These are phyloP conservation scores for Crax fasciolata DNA, from an alignment of 2,797 vertebrate species.

Conservation along the genomic window DNA sequence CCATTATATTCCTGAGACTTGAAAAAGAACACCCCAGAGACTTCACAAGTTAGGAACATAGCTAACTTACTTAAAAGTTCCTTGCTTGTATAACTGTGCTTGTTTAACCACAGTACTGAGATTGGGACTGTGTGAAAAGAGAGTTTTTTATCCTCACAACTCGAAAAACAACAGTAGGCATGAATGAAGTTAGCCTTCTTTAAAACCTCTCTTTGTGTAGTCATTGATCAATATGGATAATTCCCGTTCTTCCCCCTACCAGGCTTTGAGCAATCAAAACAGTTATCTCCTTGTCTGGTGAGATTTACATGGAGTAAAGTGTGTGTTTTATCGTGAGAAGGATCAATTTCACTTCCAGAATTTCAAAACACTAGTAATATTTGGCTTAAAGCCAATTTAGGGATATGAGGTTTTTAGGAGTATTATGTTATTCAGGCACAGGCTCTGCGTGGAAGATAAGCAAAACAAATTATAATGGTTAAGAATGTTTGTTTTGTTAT, in stretches of 20 bases:
- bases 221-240: background rate
- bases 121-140: background rate
- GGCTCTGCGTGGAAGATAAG: background rate
- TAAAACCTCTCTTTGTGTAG: background rate
- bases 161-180: conserved; percentile 21
- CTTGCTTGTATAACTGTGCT: background rate
- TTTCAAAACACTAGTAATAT: background rate
- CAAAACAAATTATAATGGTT: background rate
- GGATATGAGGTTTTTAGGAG: background rate
- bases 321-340: background rate
- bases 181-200: background rate
- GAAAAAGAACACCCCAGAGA: conserved; percentile 36
- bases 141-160: background rate
- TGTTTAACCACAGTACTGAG: conserved; percentile 17
- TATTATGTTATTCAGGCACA: background rate
- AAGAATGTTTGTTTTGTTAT: background rate
- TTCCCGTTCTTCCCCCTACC: background rate
- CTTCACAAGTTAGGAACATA: conserved; percentile 34
- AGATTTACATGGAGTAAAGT: background rate
- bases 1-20: conserved; percentile 18
- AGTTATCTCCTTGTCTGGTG: background rate
- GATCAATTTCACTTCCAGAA: background rate
- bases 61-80: conserved; percentile 29
- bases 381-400: background rate
- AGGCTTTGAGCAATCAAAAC: background rate